These are phyloP conservation scores for Drosophila busckii DNA, from an alignment of 1,140 invertebrate species.

Conservation along the genomic window DNA sequence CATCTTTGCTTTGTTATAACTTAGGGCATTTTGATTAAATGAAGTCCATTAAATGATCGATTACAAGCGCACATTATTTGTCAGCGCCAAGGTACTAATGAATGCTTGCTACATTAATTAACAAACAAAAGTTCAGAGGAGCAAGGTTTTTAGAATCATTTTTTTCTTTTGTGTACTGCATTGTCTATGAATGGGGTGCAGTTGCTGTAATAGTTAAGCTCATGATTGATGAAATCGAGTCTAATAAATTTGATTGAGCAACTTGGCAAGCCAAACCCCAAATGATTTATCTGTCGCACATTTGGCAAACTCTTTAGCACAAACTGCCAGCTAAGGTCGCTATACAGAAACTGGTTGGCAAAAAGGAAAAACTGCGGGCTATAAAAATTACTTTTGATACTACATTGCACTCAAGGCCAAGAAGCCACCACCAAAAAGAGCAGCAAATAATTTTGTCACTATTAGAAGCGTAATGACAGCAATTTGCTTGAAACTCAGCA, in stretches of 20 bases:
- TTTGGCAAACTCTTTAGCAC: slow-evolving; percentile 13
- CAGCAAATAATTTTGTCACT: no score
- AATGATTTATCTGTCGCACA: slow-evolving; percentile 6
- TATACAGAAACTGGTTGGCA: slow-evolving; percentile 3
- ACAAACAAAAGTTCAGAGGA: slow-evolving; percentile 51
- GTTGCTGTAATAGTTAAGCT: slow-evolving; percentile 9
- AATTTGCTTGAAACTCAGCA: no score
- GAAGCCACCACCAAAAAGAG: no score
- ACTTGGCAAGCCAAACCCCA: slow-evolving; percentile 36
- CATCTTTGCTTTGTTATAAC: slow-evolving; percentile 35
- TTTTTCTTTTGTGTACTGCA: no score
- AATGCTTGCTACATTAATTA: slow-evolving; percentile 62
- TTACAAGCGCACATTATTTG: slow-evolving; percentile 59
- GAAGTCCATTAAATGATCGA: slow-evolving; percentile 56
- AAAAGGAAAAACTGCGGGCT: slow-evolving; percentile 20
- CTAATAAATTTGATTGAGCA: slow-evolving; percentile 41
- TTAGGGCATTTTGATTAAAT: slow-evolving; percentile 22
- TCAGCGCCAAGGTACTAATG: slow-evolving; percentile 52
- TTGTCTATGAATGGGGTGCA: slow-evolving; percentile 47
- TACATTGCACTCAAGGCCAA: no score
- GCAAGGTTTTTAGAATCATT: slow-evolving; percentile 49
- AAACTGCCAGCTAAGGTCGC: slow-evolving; percentile 25
- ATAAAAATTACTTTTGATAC: no score
- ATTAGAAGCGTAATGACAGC: no score
- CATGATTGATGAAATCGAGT: slow-evolving; percentile 53